Base-by-base conservation (phyloP, 2,113 vertebrate genomes). In the Setophaga petechia region DNA sequence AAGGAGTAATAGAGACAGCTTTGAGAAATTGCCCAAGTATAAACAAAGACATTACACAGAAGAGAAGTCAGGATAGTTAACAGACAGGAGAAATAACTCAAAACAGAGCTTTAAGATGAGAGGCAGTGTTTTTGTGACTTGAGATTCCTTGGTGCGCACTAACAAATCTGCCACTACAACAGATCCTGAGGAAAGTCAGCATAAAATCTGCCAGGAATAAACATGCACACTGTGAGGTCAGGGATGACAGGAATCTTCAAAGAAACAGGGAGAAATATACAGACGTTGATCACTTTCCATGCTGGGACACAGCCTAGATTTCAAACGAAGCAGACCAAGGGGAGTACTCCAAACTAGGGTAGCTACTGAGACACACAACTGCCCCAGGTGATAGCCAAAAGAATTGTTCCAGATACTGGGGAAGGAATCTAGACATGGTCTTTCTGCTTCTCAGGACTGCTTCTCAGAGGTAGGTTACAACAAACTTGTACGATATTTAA, bases 41-140 rank as follows among this genome's bases (percentile, higher is more conserved):
- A 74, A 93, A 83, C 61, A 93, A 93, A 90, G 68, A 89, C 30
- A 67, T 89, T 87, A 82, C 65, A 89, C 35, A 92, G 51, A 88
- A 91, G 74, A 90, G 41, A 72, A 90, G 28, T 15, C 25, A 85
- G 13, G 11, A 44, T 58, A 86, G 67, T 62, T 62, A 80, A 73
- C 8, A 88, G 63, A 63, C 20, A 90, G 83, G 21, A 77, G 15
- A 90, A 95, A 86, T 86, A 90, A 81, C 30, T 88, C 85, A 55
- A 52, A 90, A 76, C 3, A 46, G 28, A 71, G 9, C 21, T 83
- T 58, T 73, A 73, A 83, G 46, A 83, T 19, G 41, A 76, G 44
- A 85, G 16, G 21, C 20, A n/a, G 31, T 12, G 39, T 51, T 79
- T 83, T 66, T 83, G 43, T 69, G 51, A 73, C 3, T 73, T 28